Conservation (phyloP, 53 echinoderm and acorn worm genomes). For the Stichopus horrens region DNA sequence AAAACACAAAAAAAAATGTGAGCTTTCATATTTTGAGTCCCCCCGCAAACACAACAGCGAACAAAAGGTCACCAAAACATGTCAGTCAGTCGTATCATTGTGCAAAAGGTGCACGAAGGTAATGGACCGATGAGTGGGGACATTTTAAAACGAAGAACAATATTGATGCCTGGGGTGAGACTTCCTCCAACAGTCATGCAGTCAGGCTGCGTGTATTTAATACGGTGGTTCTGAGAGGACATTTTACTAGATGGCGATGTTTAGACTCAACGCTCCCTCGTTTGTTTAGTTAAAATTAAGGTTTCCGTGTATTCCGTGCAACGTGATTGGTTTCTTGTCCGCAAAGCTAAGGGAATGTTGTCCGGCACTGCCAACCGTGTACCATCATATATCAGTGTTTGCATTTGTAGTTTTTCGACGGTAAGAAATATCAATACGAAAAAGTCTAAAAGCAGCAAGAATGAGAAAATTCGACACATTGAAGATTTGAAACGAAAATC, state of each 20-base stretch:
- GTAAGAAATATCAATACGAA: no score
- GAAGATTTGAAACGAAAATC: no score
- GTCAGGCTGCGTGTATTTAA: not conserved
- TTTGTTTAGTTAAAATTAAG: no score
- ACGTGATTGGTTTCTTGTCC: no score
- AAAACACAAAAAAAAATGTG: no score
- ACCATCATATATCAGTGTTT: no score
- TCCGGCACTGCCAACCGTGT: no score
- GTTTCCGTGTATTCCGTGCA: no score
- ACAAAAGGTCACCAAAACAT: conserved; percentile 43
- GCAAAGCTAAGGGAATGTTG: no score
- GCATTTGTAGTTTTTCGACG: no score
- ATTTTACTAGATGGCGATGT: not conserved
- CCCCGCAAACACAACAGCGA: not conserved
- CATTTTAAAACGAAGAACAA: conserved; percentile 44
- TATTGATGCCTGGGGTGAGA: conserved; percentile 40
- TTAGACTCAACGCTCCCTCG: not conserved
- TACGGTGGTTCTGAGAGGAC: not conserved
- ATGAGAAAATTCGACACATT: no score
- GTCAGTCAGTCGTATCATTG: conserved; percentile 28
- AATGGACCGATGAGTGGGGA: conserved; percentile 22
- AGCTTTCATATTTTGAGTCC: not conserved
- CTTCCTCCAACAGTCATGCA: not conserved
- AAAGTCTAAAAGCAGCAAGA: no score
- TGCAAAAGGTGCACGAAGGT: not conserved